Conservation (phyloP, 2,113 vertebrate genomes). For the Eleginops maclovinus region DNA sequence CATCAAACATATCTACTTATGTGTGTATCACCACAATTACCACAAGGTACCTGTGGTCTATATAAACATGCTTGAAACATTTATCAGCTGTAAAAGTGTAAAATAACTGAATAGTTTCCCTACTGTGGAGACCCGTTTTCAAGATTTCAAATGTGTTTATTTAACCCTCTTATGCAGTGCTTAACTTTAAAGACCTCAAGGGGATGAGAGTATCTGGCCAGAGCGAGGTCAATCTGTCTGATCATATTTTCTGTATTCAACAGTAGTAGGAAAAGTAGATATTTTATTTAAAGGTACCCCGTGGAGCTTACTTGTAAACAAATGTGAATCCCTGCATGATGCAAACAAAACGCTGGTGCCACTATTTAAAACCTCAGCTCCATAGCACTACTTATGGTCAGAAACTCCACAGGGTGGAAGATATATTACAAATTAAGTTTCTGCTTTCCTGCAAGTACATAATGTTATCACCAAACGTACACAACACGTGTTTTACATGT, state of each 20-base stretch:
- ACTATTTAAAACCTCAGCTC: conserved; percentile 17
- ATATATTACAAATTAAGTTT: not conserved
- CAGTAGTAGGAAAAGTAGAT: not conserved
- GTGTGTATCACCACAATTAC: conserved; percentile 52
- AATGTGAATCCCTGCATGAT: not conserved
- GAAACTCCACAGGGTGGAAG: not conserved
- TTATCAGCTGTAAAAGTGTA: not conserved
- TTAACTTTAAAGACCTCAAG: conserved; percentile 48
- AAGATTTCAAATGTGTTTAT: conserved; percentile 29
- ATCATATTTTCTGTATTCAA: conserved; percentile 21
- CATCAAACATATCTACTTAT: conserved; percentile 41
- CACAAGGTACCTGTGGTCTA: conserved; percentile 17
- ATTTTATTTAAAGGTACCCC: not conserved
- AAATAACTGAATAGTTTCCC: not conserved
- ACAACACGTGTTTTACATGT: no score
- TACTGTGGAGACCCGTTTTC: conserved; percentile 16
- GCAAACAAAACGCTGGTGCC: not conserved
- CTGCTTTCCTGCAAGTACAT: not conserved
- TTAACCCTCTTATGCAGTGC: conserved; percentile 47
- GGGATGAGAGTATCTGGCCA: conserved; percentile 42
- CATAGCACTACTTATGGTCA: not conserved
- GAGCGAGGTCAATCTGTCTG: conserved; percentile 30
- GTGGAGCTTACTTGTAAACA: conserved; percentile 25
- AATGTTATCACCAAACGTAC: not conserved
- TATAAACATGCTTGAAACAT: conserved; percentile 17